Conservation (phyloP, 2,888 invertebrate species). For the Chrysolina oricalcia region DNA sequence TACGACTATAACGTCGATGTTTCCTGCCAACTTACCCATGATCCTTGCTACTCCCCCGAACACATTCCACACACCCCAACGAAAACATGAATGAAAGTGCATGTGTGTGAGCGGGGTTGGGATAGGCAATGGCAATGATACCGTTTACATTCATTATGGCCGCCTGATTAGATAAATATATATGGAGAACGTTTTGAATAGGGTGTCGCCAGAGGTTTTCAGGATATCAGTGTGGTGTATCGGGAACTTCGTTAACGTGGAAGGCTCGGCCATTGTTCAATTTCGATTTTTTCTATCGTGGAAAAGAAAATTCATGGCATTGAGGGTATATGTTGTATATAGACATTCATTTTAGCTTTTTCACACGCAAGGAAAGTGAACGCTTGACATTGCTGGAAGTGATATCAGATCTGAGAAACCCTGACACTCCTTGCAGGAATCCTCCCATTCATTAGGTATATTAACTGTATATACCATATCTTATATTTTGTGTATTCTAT, state of each 20-base stretch:
- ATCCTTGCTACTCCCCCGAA: constrained; percentile 41
- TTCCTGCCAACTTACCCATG: constrained; percentile 35
- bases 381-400: too few species aligned
- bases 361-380: too few species aligned
- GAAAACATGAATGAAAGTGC: constrained; percentile 55
- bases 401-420: too few species aligned
- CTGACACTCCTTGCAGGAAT: too few species aligned
- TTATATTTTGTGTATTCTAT: too few species aligned
- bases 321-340: too few species aligned
- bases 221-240: constrained; percentile 7
- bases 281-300: neutral
- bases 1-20: constrained; percentile 8
- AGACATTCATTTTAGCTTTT: too few species aligned
- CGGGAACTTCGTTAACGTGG: neutral
- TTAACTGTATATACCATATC: too few species aligned
- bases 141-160: constrained; percentile 44
- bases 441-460: too few species aligned
- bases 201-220: constrained; percentile 20
- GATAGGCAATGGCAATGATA: constrained; percentile 49
- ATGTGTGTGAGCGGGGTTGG: constrained; percentile 48
- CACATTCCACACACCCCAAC: constrained; percentile 50
- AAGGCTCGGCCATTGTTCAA: neutral
- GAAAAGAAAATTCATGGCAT: neutral
- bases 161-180: constrained; percentile 38
- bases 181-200: constrained; percentile 30